Base-by-base conservation (phyloP, 30 jellyfish, hydroid and myxozoan species). In the Chironex yamaguchii region DNA sequence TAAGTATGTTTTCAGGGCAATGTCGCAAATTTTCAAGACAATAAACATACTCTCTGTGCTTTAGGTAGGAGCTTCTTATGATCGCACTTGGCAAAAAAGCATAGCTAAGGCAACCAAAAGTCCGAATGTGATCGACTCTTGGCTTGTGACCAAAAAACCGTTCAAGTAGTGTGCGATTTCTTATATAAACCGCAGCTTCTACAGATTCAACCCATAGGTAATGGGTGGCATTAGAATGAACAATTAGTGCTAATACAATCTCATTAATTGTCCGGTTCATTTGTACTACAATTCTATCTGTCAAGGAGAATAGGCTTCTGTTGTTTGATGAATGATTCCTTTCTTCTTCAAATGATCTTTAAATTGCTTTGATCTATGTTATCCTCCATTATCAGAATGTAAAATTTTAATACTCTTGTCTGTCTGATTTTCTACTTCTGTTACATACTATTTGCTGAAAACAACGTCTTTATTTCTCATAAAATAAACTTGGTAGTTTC, bases 351-450 rank as follows among this genome's bases (percentile, higher is more conserved):
- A 49, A 49, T 6, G 35, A 33, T 2, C 20, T 68, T 31, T 25
- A 17, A 68, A 23, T 22, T 26, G 30, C 9, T 6, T 33, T 13
- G 74, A 23, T 20, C 2, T 68, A 49, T 68, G 35, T 49, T 68
- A 62, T 29, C 82, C 82, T 14, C 82, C 82, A 29, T 68, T 68
- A 49, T 68, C 82, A 4, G 82, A 24, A 25, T 65, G 24, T 13
- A 68, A 30, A 31, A 24, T 24, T 30, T 68, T 68, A 23, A 26
- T 35, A 17, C 30, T 29, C 3, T 29, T n/a, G 17, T 30, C 82
- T 26, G 77, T 68, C 22, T 9, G 20, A 30, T 68, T 68, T n/a
- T 29, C 63, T 6, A 22, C 82, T n/a, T 11, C 25, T 6, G 62
- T 49, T 30, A 13, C 82, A 68, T 6, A 68, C 17, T 68, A 68